Evolutionary conservation across 1,140 invertebrate species (phyloP).

Genomic region (Chlorops oryzae): DNA sequence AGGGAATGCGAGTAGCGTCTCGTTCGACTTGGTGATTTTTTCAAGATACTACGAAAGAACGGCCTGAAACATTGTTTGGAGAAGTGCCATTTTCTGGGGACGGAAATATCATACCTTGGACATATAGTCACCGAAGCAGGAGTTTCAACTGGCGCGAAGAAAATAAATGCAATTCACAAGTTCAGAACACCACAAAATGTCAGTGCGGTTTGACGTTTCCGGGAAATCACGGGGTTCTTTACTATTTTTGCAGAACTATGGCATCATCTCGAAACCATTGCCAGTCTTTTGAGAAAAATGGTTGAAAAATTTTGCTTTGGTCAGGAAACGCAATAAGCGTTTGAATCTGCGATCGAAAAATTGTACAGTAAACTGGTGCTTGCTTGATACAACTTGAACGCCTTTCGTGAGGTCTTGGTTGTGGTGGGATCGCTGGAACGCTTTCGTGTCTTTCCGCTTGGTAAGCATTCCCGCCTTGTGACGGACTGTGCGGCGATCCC

Average conservation of each 20-base stretch:
- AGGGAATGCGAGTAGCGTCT: constrained; percentile 15
- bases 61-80: constrained; percentile 28
- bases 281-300: constrained; percentile 15
- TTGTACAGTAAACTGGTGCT: too few species aligned
- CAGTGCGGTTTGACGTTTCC: constrained; percentile 23
- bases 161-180: constrained; percentile 21
- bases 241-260: too few species aligned
- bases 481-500: background rate
- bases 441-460: background rate
- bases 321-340: too few species aligned
- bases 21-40: constrained; percentile 20
- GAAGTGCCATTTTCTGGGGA: constrained; percentile 32
- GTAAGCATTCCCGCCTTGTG: background rate
- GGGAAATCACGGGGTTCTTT: constrained; percentile 22
- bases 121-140: constrained; percentile 30
- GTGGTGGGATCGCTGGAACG: background rate
- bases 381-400: too few species aligned
- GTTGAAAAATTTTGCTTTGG: constrained; percentile 27
- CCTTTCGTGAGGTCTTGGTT: too few species aligned
- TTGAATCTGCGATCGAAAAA: too few species aligned
- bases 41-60: constrained; percentile 20
- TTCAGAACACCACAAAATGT: constrained; percentile 25
- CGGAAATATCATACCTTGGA: constrained; percentile 29
- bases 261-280: too few species aligned
- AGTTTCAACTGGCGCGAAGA: constrained; percentile 25